These are phyloP conservation scores for Epinephelus fuscoguttatus DNA, from an alignment of 2,113 vertebrate genomes.

Conservation along the genomic window DNA sequence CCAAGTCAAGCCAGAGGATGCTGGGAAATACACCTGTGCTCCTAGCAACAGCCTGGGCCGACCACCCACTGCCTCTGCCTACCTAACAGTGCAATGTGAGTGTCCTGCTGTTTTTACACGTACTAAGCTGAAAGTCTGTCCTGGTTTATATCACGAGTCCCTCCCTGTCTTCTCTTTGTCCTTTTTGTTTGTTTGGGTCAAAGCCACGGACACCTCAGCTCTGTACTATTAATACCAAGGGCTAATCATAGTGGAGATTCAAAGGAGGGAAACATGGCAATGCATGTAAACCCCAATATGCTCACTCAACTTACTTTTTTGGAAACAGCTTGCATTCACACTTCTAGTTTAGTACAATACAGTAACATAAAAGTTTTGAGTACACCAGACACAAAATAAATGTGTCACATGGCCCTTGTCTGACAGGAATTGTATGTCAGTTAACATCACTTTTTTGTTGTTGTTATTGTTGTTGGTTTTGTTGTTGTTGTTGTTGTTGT, in stretches of 20 bases:
- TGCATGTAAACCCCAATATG: not conserved
- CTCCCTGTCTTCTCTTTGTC: not conserved
- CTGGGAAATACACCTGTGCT: constrained; percentile 96
- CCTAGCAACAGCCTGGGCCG: constrained; percentile 98
- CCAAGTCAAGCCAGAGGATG: constrained; percentile 95
- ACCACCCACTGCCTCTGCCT: constrained; percentile 94
- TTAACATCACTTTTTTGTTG: no score
- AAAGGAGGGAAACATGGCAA: not conserved
- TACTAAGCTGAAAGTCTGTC: not conserved
- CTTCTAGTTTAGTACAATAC: no score
- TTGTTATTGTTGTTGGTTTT: no score
- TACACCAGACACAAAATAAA: no score
- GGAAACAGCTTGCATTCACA: no score
- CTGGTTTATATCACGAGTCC: not conserved
- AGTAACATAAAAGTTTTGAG: no score
- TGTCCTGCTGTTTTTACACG: constrained; percentile 35
- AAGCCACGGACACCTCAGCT: not conserved
- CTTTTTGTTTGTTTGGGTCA: not conserved
- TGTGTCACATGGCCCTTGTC: no score
- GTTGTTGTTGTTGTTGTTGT: no score
- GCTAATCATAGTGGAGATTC: not conserved
- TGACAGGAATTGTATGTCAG: no score
- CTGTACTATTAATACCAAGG: not conserved
- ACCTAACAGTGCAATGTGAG: constrained; percentile 98
- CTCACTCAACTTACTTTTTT: no score